Conservation (phyloP, 2,113 vertebrate species). For the Amphiprion percula region DNA sequence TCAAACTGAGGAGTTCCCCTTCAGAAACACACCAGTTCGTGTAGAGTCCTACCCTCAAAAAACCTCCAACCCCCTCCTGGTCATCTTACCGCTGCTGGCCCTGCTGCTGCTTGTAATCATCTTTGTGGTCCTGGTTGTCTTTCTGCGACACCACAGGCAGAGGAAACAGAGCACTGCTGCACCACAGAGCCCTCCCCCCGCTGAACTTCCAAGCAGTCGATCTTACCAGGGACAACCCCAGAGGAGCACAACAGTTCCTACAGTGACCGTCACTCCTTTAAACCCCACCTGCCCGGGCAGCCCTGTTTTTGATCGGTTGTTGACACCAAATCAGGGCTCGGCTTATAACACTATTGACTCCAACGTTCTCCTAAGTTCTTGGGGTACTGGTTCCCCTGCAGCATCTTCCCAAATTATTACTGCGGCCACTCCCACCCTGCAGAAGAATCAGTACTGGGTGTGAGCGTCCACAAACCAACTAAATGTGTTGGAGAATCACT, state of each 20-base stretch:
- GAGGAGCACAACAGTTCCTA: slow-evolving; percentile 82
- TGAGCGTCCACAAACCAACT: slow-evolving; percentile 68
- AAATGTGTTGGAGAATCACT: neutral
- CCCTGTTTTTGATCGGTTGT: slow-evolving; percentile 54
- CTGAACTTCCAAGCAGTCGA: slow-evolving; percentile 36
- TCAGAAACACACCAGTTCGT: slow-evolving; percentile 71
- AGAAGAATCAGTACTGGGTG: slow-evolving; percentile 92
- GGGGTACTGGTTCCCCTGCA: slow-evolving; percentile 84
- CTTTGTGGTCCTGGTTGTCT: slow-evolving; percentile 79
- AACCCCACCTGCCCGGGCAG: slow-evolving; percentile 70
- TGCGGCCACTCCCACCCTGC: slow-evolving; percentile 87
- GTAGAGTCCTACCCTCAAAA: slow-evolving; percentile 79
- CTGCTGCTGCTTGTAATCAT: slow-evolving; percentile 84
- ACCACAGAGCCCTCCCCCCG: slow-evolving; percentile 51
- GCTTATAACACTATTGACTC: slow-evolving; percentile 55
- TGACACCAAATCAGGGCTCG: slow-evolving; percentile 53
- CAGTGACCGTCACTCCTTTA: slow-evolving; percentile 89
- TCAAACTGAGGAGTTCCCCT: slow-evolving; percentile 68
- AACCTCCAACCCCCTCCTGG: slow-evolving; percentile 79
- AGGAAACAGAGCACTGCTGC: slow-evolving; percentile 80
- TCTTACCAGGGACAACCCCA: slow-evolving; percentile 74
- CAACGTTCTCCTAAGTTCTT: slow-evolving; percentile 77
- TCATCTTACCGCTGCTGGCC: slow-evolving; percentile 85
- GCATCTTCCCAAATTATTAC: slow-evolving; percentile 83
- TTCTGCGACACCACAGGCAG: slow-evolving; percentile 80